phyloP scores from a whole-genome alignment of 2,888 invertebrate genomes.

The Trichacis sp. region DNA sequence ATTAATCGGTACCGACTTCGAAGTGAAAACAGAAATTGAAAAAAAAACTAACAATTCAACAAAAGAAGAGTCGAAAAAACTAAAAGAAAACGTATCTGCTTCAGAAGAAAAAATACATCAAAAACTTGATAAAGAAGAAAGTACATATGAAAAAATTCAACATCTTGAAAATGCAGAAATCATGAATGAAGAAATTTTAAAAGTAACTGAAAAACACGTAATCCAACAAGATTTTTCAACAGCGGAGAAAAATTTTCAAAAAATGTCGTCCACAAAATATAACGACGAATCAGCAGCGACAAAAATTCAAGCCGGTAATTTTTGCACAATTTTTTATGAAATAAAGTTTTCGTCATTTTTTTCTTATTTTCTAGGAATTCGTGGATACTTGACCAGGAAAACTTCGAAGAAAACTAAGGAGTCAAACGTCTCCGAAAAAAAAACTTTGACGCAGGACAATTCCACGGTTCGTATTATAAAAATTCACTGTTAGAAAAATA shows the following conservation, averaged over 20 bases:
- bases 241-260: too few species aligned
- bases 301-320: slow-evolving; percentile 58
- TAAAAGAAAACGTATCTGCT: too few species aligned
- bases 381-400: slow-evolving; percentile 57
- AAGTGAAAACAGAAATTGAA: slow-evolving; percentile 12
- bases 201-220: neutral
- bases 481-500: slow-evolving; percentile 4
- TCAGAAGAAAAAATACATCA: slow-evolving; percentile 28
- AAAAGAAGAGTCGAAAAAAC: neutral
- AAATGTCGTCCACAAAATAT: slow-evolving; percentile 21
- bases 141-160: too few species aligned
- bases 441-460: slow-evolving; percentile 51
- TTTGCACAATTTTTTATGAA: neutral
- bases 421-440: slow-evolving; percentile 47
- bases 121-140: slow-evolving; percentile 12
- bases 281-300: slow-evolving; percentile 51
- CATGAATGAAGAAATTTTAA: neutral
- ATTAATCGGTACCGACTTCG: neutral
- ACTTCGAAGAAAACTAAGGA: slow-evolving; percentile 45
- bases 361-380: slow-evolving; percentile 46
- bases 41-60: too few species aligned
- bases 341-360: neutral
- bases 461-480: slow-evolving; percentile 45
- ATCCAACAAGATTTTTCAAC: too few species aligned
- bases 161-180: slow-evolving; percentile 30